Conservation (phyloP, 2,113 vertebrate species). For the Poeciliopsis retropinna region DNA sequence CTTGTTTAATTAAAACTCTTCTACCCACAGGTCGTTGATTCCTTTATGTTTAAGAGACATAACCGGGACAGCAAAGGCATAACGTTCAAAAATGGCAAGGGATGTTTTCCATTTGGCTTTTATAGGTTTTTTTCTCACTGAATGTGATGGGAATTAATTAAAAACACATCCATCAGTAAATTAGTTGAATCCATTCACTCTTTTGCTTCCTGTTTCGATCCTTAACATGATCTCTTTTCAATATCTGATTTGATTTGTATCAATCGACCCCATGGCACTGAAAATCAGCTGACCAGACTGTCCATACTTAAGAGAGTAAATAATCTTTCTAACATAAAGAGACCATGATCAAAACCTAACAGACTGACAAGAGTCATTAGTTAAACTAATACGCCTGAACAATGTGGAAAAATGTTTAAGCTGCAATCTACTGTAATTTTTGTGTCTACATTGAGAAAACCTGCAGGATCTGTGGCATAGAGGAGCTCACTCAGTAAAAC, state of each 20-base stretch:
- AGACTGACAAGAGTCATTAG: too few relatives aligned
- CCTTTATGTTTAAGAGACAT: background rate
- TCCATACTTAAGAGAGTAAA: too few relatives aligned
- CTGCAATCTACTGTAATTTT: background rate
- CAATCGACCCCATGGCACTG: too few relatives aligned
- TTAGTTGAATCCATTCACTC: background rate
- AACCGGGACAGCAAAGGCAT: background rate
- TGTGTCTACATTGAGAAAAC: conserved; percentile 1
- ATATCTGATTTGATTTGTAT: too few relatives aligned
- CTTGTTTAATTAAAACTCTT: conserved; percentile 11
- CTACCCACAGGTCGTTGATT: background rate
- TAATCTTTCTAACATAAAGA: too few relatives aligned
- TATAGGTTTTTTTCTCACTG: conserved; percentile 1
- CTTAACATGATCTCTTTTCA: too few relatives aligned
- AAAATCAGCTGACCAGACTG: too few relatives aligned
- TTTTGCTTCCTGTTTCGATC: background rate
- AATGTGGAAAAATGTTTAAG: too few relatives aligned
- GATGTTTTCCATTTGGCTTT: background rate
- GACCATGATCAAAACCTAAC: too few relatives aligned
- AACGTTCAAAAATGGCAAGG: background rate
- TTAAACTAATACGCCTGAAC: background rate
- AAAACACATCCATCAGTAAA: background rate
- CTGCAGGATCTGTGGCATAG: background rate
- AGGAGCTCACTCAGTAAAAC: too few relatives aligned
- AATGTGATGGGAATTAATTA: background rate